These are phyloP conservation scores for Tethya wilhelma DNA, from an alignment of 37 sponge, comb jelly and placozoan species.

Conservation along the genomic window DNA sequence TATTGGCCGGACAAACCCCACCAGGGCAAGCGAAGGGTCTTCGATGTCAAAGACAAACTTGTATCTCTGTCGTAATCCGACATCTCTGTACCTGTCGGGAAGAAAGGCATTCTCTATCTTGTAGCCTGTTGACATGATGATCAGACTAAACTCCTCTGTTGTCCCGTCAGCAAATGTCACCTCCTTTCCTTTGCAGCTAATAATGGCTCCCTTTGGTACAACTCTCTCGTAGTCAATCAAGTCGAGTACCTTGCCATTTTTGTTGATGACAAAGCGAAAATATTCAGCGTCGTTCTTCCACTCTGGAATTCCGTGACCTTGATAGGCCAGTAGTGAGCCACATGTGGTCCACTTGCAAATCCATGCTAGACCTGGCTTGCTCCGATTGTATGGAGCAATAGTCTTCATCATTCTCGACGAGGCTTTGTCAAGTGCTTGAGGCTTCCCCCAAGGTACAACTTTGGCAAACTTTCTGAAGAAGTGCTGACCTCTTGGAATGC, in stretches of 20 bases:
- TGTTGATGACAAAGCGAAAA: constrained; percentile 74
- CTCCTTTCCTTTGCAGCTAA: constrained; percentile 47
- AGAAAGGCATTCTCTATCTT: constrained; percentile 57
- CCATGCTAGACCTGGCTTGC: constrained; percentile 85
- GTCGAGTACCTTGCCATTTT: constrained; percentile 77
- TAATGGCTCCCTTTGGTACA: constrained; percentile 72
- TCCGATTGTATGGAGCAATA: constrained; percentile 62
- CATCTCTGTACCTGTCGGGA: constrained; percentile 50
- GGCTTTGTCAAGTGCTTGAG: constrained; percentile 83
- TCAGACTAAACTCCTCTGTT: constrained; percentile 69
- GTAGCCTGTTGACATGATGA: constrained; percentile 84
- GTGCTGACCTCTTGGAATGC: constrained; percentile 86
- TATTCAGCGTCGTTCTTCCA: constrained; percentile 76
- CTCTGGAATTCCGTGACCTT: constrained; percentile 87
- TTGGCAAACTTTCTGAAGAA: constrained; percentile 81
- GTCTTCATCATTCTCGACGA: constrained; percentile 69
- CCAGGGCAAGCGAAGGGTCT: constrained; percentile 81
- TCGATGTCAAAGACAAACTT: constrained; percentile 83
- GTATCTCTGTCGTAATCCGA: constrained; percentile 57
- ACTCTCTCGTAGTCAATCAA: constrained; percentile 75
- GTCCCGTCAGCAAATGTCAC: constrained; percentile 74
- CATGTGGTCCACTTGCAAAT: constrained; percentile 87
- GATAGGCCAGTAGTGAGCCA: constrained; percentile 85
- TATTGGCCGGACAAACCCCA: constrained; percentile 86
- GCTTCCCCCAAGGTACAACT: constrained; percentile 74